A percentile compares a stretch with the other conserved stretches of the same genome.
Evolutionary conservation across 2,888 invertebrate genomes (phyloP).

Genomic region (Clusia tigrina): DNA sequence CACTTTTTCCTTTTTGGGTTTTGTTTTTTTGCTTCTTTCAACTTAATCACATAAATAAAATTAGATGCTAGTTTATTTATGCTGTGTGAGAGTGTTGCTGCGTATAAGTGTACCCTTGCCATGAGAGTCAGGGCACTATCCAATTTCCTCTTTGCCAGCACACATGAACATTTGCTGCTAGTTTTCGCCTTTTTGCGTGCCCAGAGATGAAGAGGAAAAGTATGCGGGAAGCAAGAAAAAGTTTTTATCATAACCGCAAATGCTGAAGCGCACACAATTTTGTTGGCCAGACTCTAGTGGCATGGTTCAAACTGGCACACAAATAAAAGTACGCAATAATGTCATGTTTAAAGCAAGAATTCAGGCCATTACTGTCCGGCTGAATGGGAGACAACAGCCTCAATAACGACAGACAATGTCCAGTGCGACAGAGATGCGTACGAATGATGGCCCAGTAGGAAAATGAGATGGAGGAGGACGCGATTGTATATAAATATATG

Average conservation of each 20-base stretch:
- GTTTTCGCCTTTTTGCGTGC: conserved; percentile 18
- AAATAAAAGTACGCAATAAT: conserved; percentile 17
- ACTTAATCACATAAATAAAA: conserved; percentile 48
- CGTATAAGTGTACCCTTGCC: conserved; percentile 23
- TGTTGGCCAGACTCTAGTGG: too few species aligned
- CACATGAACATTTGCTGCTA: conserved; percentile 31
- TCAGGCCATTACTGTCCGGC: conserved; percentile 12
- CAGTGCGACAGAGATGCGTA: conserved; percentile 37
- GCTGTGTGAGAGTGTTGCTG: conserved; percentile 28
- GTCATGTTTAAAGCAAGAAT: conserved; percentile 4
- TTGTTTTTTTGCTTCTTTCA: background rate
- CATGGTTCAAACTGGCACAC: conserved; percentile 35
- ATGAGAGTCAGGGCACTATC: conserved; percentile 32
- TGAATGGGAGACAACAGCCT: conserved; percentile 43
- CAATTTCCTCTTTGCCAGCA: conserved; percentile 25
- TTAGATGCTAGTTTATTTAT: conserved; percentile 57
- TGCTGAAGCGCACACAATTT: too few species aligned
- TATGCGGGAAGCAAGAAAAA: background rate
- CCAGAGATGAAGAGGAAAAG: background rate
- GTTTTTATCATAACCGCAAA: background rate
- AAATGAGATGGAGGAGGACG: too few species aligned
- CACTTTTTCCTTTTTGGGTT: too few species aligned
- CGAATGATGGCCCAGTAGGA: conserved; percentile 28
- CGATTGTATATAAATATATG: too few species aligned
- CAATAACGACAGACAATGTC: conserved; percentile 46